phyloP scores from a whole-genome alignment of 2,888 invertebrate species.

The Allolobophora icterica region DNA sequence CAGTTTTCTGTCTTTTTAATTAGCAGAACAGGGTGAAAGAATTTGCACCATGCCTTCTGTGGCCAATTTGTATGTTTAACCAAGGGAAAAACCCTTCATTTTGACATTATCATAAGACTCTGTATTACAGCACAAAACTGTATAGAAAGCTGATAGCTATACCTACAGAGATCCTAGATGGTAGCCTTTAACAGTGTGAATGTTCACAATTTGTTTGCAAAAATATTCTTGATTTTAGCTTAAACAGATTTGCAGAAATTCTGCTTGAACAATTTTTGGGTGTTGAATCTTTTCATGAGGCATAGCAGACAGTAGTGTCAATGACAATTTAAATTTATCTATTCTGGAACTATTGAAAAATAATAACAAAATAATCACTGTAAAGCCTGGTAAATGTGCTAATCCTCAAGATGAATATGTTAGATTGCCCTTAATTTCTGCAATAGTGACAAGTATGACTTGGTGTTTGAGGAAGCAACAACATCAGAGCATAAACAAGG shows the following conservation, averaged over 20 bases:
- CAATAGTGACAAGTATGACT: conserved; percentile 30
- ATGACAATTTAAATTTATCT: background rate
- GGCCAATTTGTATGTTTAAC: background rate
- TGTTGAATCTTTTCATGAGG: background rate
- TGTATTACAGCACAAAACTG: background rate
- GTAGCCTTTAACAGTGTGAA: too few species aligned
- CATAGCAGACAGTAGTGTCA: too few species aligned
- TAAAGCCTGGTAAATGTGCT: background rate
- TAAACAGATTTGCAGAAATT: background rate
- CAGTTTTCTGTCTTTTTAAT: background rate
- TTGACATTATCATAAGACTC: background rate
- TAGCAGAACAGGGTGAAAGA: background rate
- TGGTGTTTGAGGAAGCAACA: conserved; percentile 27
- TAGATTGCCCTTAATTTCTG: background rate
- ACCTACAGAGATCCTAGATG: background rate
- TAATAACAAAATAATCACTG: background rate
- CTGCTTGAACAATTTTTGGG: background rate
- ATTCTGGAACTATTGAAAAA: background rate
- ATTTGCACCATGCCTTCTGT: background rate
- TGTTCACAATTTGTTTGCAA: too few species aligned
- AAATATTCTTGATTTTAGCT: background rate
- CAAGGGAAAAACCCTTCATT: background rate
- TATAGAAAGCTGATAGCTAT: background rate
- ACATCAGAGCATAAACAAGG: background rate
- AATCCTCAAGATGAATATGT: background rate